phyloP scores from a whole-genome alignment of 2,113 vertebrate genomes.

The Empidonax alnorum region DNA sequence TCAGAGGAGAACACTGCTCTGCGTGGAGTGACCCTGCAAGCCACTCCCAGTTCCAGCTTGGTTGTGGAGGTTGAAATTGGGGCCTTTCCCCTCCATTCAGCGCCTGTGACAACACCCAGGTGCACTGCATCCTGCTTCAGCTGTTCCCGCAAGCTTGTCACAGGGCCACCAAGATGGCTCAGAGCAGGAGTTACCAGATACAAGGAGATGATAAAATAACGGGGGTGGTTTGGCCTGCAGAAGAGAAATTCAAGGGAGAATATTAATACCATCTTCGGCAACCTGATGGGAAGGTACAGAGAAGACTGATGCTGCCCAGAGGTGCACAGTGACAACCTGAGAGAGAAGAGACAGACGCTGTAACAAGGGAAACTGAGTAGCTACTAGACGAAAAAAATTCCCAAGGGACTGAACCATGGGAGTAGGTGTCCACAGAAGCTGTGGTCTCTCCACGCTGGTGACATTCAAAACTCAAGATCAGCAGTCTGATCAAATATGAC shows the following conservation, averaged over 20 bases:
- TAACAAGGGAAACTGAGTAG: background rate
- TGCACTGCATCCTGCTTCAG: background rate
- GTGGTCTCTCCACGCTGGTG: background rate
- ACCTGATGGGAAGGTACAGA: background rate
- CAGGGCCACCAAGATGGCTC: accelerated
- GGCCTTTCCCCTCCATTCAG: background rate
- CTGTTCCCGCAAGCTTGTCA: background rate
- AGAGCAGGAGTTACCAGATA: background rate
- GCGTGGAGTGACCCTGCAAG: background rate
- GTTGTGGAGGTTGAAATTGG: background rate
- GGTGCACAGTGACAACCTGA: background rate
- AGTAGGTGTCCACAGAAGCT: background rate
- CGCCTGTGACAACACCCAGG: background rate
- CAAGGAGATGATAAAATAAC: background rate
- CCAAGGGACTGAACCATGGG: accelerated
- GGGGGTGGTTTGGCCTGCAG: background rate
- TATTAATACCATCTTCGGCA: background rate
- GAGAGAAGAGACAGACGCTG: background rate
- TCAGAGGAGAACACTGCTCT: background rate
- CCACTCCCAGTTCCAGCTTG: background rate
- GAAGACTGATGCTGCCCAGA: background rate
- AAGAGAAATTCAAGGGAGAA: background rate
- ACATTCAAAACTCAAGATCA: background rate
- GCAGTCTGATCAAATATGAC: background rate
- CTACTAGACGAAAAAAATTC: background rate